Evolutionary conservation across 64 coral and sea anemone genomes (phyloP).

Genomic region (Dendronephthya gigantea): DNA sequence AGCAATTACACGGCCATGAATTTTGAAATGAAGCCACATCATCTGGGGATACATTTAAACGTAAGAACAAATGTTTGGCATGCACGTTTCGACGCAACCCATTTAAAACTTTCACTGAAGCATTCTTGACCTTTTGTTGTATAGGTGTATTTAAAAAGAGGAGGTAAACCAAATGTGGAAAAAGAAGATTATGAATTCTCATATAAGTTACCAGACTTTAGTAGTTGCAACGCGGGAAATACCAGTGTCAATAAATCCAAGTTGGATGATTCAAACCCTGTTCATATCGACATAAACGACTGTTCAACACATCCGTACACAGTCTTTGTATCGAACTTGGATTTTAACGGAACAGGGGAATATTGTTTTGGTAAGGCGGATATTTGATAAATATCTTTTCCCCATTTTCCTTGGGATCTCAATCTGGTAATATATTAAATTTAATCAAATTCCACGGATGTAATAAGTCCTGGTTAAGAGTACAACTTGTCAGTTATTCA

Average conservation of each 20-base stretch:
- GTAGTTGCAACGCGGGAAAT: background rate
- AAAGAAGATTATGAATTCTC: background rate
- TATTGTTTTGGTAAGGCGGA: background rate
- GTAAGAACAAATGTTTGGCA: background rate
- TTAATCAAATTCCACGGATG: too few relatives aligned
- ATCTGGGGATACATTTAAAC: background rate
- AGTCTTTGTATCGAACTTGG: background rate
- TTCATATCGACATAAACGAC: background rate
- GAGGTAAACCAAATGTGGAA: background rate
- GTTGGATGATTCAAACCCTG: background rate
- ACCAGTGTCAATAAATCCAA: background rate
- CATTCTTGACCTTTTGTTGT: too few relatives aligned
- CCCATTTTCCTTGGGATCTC: too few relatives aligned
- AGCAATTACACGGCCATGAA: background rate
- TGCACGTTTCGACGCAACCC: too few relatives aligned
- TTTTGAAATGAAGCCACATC: background rate
- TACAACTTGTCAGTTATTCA: too few relatives aligned
- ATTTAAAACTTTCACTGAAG: too few relatives aligned
- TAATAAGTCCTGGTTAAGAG: too few relatives aligned
- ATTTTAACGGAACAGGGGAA: background rate
- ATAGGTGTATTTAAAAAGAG: background rate
- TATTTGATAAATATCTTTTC: too few relatives aligned
- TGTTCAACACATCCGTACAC: background rate
- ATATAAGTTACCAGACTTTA: background rate
- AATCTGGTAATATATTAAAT: too few relatives aligned